These are phyloP conservation scores for Myripristis murdjan DNA, from an alignment of 2,797 vertebrate genomes.

Conservation along the genomic window DNA sequence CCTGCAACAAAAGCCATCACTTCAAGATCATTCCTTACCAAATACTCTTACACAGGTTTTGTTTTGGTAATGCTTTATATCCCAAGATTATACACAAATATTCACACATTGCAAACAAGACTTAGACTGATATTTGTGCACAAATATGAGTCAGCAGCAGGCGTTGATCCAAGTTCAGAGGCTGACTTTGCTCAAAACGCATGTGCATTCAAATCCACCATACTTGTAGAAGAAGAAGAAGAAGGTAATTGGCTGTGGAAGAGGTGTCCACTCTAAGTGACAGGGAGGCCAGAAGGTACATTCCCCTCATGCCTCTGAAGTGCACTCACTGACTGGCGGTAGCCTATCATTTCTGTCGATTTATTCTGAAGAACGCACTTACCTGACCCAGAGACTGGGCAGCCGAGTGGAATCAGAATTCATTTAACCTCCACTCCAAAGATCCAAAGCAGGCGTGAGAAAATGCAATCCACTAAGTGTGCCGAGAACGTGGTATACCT, in stretches of 20 bases:
- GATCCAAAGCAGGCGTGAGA: slow-evolving; percentile 14
- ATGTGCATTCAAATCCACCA: slow-evolving; percentile 52
- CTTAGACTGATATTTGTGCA: slow-evolving; percentile 12
- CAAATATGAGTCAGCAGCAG: slow-evolving; percentile 37
- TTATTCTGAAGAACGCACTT: slow-evolving; percentile 68
- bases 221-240: slow-evolving; percentile 30
- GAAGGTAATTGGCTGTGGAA: slow-evolving; percentile 63
- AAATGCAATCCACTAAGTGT: slow-evolving; percentile 36
- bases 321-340: slow-evolving; percentile 64
- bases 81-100: background rate
- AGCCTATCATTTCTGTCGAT: slow-evolving; percentile 64
- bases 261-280: slow-evolving; percentile 61
- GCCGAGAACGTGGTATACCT: slow-evolving; percentile 31
- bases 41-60: background rate
- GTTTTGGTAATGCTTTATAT: background rate
- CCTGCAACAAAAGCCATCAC: background rate
- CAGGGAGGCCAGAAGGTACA: slow-evolving; percentile 58
- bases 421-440: slow-evolving; percentile 62
- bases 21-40: background rate
- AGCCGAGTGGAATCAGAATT: slow-evolving; percentile 57
- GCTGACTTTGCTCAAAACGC: slow-evolving; percentile 37
- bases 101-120: background rate
- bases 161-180: slow-evolving; percentile 16
- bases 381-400: slow-evolving; percentile 49
- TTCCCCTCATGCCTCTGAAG: slow-evolving; percentile 54